Evolutionary conservation across 2,888 invertebrate species (phyloP), one percentile per base, ranked within the genome.

Genomic region (Machimus atricapillus): DNA sequence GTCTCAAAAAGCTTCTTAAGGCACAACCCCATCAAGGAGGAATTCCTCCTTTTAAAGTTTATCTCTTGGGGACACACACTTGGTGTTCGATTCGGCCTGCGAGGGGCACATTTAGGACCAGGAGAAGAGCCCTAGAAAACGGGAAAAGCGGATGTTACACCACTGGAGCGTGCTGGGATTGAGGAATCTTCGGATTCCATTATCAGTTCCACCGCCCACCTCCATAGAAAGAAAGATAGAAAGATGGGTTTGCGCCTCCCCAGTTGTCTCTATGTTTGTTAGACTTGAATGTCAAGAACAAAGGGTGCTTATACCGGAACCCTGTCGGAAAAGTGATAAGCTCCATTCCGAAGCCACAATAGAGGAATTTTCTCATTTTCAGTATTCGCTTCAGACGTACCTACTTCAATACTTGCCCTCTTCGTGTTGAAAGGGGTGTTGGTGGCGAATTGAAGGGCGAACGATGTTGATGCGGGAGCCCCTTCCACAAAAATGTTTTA

Each of bases 301-400:
- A 82, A 82, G 82, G 82, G 82, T 82, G 82, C 82, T 82, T 82
- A 37, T 37, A 37, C 82, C 82, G 82, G 82, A 82, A 82, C 82
- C 82, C 31, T 82, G 31, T 37, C 82, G 58, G 82, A 58, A 82
- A 82, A 58, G 82, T 82, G 82, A 82, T 82, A 82, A 82, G 82
- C 82, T 66, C 37, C 37, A 34, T 37, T 56, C 37, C 19, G 16
- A 37, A 82, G n/a, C 82, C 82, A 82, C 82, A 82, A 82, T 82
- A 66, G 82, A 82, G 82, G 66, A 82, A 82, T 82, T 79, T 79
- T 82, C 58, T 58, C 82, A 82, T 37, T 82, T 52, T 82, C 40
- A 37, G 19, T 40, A 82, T 37, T 82, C 66, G 37, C 58, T 19
- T 52, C 46, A 79, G 79, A 79, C 52, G 19, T 82, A 66, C 34